A percentile compares a stretch with the other conserved stretches of the same genome.
phyloP scores from a whole-genome alignment of 2,113 vertebrate genomes.

The Zosterops lateralis region DNA sequence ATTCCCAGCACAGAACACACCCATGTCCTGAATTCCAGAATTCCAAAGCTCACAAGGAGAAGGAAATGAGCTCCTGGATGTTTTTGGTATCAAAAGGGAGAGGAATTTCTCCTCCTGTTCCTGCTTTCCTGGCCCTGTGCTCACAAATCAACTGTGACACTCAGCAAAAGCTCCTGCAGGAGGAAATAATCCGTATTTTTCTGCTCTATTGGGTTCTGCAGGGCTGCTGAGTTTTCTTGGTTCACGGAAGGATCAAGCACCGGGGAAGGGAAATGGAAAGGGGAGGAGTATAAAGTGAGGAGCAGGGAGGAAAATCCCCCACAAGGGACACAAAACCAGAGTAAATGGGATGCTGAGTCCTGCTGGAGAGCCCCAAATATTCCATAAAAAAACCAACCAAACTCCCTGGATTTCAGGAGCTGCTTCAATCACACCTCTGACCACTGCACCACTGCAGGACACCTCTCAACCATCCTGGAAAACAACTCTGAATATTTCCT shows the following conservation, averaged over 20 bases:
- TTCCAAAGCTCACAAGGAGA: not conserved
- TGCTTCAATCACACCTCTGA: not conserved
- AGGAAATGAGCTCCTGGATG: not conserved
- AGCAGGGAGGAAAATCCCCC: not conserved
- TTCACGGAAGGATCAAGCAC: not conserved
- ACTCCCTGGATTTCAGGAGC: not conserved
- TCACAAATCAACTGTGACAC: not conserved
- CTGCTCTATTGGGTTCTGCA: not conserved
- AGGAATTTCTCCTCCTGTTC: not conserved
- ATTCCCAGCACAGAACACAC: not conserved
- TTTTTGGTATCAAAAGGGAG: not conserved
- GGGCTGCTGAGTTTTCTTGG: not conserved
- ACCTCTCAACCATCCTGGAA: not conserved
- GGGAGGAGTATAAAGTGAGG: rapidly evolving
- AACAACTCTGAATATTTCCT: not conserved
- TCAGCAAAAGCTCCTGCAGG: not conserved
- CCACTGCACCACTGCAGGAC: not conserved
- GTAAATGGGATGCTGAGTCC: not conserved
- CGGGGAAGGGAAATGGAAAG: not conserved
- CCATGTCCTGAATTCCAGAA: not conserved
- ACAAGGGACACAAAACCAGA: not conserved
- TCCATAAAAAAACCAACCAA: not conserved
- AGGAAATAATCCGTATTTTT: not conserved
- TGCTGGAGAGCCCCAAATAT: rapidly evolving
- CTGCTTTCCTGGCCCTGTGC: not conserved